A percentile compares a stretch with the other conserved stretches of the same genome.
Conservation (phyloP, 2,797 vertebrate species). For the Sciurus carolinensis region DNA sequence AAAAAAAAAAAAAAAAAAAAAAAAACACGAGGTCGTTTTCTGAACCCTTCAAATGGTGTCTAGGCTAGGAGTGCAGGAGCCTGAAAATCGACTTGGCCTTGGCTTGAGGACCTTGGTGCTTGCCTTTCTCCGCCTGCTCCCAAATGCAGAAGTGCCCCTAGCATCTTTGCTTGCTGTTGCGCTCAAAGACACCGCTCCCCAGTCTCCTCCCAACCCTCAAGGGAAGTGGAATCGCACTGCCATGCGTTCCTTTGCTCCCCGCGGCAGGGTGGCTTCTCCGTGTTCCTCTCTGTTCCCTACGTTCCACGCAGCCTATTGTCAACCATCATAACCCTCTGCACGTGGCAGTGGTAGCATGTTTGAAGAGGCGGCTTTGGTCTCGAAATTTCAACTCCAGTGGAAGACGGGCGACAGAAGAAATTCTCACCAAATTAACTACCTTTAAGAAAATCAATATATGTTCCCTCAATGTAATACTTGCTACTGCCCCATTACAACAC, state of each 20-base stretch:
- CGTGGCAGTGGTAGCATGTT: neutral
- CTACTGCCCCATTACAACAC: slow-evolving; percentile 82
- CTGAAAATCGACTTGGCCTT: neutral
- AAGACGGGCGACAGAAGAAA: slow-evolving; percentile 70
- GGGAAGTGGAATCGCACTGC: neutral
- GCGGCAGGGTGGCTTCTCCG: neutral
- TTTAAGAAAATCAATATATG: slow-evolving; percentile 83
- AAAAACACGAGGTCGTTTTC: neutral
- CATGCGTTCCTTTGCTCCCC: neutral
- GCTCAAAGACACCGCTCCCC: neutral
- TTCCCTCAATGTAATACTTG: slow-evolving; percentile 76
- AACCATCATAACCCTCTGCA: neutral
- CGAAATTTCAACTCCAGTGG: neutral
- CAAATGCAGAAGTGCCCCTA: neutral
- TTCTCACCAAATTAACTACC: slow-evolving; percentile 86
- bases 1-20: neutral
- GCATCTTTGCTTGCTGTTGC: neutral
- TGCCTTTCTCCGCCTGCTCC: neutral
- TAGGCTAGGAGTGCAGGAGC: neutral
- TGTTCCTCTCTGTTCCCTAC: too few relatives aligned
- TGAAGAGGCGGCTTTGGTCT: neutral
- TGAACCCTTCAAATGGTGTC: neutral
- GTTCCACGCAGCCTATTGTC: neutral
- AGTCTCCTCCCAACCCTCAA: neutral
- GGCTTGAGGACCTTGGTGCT: neutral